Evolutionary conservation across 2,113 vertebrate species (phyloP).

Genomic region (Etheostoma cragini): DNA sequence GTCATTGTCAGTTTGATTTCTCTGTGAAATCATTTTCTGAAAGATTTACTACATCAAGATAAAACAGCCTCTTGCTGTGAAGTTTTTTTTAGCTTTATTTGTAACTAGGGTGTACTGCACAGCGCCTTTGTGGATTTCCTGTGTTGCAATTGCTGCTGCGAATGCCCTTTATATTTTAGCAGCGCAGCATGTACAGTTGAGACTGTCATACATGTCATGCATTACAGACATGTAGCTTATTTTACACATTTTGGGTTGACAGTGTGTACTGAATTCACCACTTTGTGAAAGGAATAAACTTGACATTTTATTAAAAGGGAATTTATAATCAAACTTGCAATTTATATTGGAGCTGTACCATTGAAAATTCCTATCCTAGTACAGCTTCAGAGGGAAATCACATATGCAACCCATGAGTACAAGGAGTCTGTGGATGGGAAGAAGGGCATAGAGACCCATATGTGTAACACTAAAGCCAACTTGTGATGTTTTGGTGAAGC

Average conservation of each 20-base stretch:
- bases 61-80: background rate
- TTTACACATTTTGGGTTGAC: background rate
- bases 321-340: background rate
- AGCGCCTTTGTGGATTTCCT: conserved; percentile 45
- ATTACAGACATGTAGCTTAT: background rate
- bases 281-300: background rate
- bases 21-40: background rate
- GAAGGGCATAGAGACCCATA: background rate
- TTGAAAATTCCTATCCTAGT: background rate
- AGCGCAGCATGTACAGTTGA: background rate
- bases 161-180: background rate
- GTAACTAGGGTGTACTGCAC: background rate
- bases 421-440: background rate
- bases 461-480: background rate
- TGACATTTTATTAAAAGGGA: background rate
- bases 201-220: no score
- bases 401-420: background rate
- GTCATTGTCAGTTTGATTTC: background rate
- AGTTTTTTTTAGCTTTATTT: background rate
- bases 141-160: conserved; percentile 17
- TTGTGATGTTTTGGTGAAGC: background rate
- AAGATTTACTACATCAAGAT: background rate
- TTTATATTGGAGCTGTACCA: background rate
- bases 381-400: background rate
- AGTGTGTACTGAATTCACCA: background rate